Evolutionary conservation across 2,888 invertebrate species (phyloP), one percentile per base, ranked within the genome.

Genomic region (Alcis repandata): DNA sequence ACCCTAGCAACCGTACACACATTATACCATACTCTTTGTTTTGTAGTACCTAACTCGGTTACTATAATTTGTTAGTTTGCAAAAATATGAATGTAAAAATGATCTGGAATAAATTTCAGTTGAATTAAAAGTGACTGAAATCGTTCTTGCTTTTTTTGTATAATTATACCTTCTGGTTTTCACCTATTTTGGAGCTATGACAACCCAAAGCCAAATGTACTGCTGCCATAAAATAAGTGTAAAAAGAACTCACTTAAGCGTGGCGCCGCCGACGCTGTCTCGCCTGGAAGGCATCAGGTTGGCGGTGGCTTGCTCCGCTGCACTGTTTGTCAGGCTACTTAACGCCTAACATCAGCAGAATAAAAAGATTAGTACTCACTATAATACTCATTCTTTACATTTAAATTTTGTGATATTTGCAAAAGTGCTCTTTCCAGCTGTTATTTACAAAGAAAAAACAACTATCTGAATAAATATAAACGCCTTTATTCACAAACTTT

Each of bases 281-380:
- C 96, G 91, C 75, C 95, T 93, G 0, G 96, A 96, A 40, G 96
- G 96, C 88, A 96, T 85, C 4, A 96, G 86, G 38, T 95, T 94
- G 46, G 95, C 94, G 4, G 94, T 79, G 2, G 92, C 88, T 57
- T 91, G 91, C 40, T 91, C 92, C 11, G 94, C 94, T 40, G 95
- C 95, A 71, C 94, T 95, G 67, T 88, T 94, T 15, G 97, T 96
- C 94, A 98, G 95, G 82, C 96, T 97, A 79, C 95, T 96, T 76
- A 98, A 90, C 27, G 97, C 97, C 97, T 97, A 88, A 60, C 43
- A 60, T 15, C 27, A 60, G 60, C 46, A 71, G 32, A 63, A 68
- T 46, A 22, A 59, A 59, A 19, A 10, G 19, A 32, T 49, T 13
- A 52, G 15, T n/a, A 15, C 36, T 4, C 17, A 9, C 1, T 49